A percentile compares a stretch with the other conserved stretches of the same genome.
Evolutionary conservation across 2,797 vertebrate species (phyloP).

Genomic region (Pseudocheirus occidentalis): DNA sequence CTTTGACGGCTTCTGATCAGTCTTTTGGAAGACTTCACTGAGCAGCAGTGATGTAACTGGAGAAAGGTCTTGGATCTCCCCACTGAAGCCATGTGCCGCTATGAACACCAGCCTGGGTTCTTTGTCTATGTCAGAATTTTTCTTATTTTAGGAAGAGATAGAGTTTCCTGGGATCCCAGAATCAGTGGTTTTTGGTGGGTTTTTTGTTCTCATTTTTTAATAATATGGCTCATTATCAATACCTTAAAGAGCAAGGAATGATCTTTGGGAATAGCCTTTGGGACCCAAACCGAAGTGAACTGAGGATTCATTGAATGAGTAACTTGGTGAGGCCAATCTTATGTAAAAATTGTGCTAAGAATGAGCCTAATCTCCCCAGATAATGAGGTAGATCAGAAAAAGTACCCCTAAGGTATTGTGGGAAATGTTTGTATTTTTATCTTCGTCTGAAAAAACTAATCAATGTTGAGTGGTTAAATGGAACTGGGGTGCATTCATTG

Average conservation of each 20-base stretch:
- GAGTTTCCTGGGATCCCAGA: not conserved
- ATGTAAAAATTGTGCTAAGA: not conserved
- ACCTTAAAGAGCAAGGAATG: not conserved
- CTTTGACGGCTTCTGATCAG: not conserved
- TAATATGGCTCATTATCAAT: not conserved
- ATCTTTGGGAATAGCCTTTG: not conserved
- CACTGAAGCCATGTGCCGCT: no score
- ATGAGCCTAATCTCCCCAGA: not conserved
- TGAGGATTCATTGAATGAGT: not conserved
- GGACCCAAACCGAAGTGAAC: not conserved
- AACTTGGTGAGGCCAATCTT: not conserved
- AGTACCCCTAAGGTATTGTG: not conserved
- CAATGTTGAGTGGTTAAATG: not conserved
- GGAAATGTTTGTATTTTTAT: not conserved
- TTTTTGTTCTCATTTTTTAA: not conserved
- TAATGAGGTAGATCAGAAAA: not conserved
- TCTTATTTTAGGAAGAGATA: not conserved
- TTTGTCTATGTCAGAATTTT: not conserved
- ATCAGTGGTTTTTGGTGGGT: not conserved
- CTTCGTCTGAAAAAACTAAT: not conserved
- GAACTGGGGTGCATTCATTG: not conserved
- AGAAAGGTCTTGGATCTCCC: not conserved
- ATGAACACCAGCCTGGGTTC: not conserved
- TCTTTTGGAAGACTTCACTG: no score
- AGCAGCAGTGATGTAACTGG: not conserved